Base-by-base conservation (phyloP, 2,888 invertebrate genomes). In the Eupithecia inturbata region DNA sequence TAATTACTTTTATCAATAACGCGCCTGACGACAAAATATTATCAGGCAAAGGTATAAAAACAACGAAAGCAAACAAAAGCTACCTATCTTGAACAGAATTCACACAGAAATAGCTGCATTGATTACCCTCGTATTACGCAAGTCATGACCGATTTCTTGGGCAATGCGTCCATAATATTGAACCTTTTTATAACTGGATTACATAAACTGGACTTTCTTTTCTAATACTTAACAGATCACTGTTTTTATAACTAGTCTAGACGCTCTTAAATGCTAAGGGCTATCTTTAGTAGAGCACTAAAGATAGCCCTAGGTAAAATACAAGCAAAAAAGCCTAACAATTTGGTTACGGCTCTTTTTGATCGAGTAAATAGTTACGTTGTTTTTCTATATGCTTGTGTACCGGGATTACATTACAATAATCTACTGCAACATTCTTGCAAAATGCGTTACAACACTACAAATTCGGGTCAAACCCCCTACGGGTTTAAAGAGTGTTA, bases 71-170 rank as follows among this genome's bases (percentile, higher is more conserved):
- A 71, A 71, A 39, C 26, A n/a, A 69, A 75, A 62, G 57, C 63
- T 69, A 71, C n/a, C n/a, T 45, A 9, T 60, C 31, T 72, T 73
- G 79, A 75, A 78, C 77, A 79, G 36, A 79, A 77, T 80, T 80
- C n/a, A 53, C 53, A 60, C 70, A 70, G 64, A 68, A 71, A 68
- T 70, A 68, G 57, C 80, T 70, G 77, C 79, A 81, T 22, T 22
- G 53, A 82, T 84, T 84, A 80, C 78, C 31, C 75, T 78, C 67
- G 53, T 64, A 81, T 86, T 89, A 82, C 83, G 83, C 83, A 87
- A 89, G 81, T 82, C 84, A 74, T 85, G 86, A 83, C 87, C 86
- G 81, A 88, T 88, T 83, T 85, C 87, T 88, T 87, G 84, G 82
- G 85, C 85, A 89, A 88, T 84, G 82, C 88, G 88, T 87, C 85